phyloP scores from a whole-genome alignment of 2,888 invertebrate genomes.

The Pocota personata region DNA sequence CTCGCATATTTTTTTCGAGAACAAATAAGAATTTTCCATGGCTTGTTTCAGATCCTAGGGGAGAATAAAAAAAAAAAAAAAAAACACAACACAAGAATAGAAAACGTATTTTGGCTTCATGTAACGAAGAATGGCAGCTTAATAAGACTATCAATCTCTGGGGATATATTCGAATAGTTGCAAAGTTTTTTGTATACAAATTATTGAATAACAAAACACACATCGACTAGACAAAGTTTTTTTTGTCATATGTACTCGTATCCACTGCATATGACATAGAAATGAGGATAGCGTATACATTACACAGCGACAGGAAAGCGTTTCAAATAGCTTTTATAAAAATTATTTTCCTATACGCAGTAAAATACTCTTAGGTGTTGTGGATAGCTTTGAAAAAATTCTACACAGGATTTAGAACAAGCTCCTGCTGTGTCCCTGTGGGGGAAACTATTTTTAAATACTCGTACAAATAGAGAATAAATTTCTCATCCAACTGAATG shows the following conservation, averaged over 20 bases:
- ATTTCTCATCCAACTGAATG: slow-evolving; percentile 34
- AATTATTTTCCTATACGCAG: background rate
- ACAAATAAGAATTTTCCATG: slow-evolving; percentile 27
- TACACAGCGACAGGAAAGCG: background rate
- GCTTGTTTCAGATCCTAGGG: background rate
- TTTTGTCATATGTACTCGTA: background rate
- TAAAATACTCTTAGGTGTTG: background rate
- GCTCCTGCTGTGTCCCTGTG: background rate
- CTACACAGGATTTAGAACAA: background rate
- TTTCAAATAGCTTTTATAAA: background rate
- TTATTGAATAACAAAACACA: slow-evolving; percentile 12
- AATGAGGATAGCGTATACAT: background rate
- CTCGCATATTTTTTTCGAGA: background rate
- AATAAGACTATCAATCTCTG: slow-evolving; percentile 38
- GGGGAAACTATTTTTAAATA: slow-evolving; percentile 14
- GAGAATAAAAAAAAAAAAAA: background rate
- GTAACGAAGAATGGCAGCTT: slow-evolving; percentile 27
- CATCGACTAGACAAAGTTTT: background rate
- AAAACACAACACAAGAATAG: slow-evolving; percentile 15
- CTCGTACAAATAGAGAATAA: slow-evolving; percentile 1
- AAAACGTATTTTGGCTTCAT: slow-evolving; percentile 26
- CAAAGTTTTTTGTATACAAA: slow-evolving; percentile 23
- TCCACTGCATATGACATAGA: background rate
- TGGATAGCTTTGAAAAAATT: background rate
- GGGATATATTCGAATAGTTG: slow-evolving; percentile 1